phyloP scores from a whole-genome alignment of 2,113 vertebrate species.

The Carlito syrichta region DNA sequence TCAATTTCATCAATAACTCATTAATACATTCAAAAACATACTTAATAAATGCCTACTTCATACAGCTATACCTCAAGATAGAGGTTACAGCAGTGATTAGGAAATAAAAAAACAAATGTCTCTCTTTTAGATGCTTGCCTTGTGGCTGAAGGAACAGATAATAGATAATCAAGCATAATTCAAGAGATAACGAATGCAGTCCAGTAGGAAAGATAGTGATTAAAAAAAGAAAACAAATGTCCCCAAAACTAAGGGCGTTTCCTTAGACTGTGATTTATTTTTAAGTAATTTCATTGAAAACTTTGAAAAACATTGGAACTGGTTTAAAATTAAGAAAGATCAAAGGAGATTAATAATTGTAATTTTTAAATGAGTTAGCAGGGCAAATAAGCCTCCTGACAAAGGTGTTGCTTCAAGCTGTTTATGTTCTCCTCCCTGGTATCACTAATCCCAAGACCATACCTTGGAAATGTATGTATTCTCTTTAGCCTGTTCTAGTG shows the following conservation, averaged over 20 bases:
- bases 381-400: neutral
- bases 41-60: neutral
- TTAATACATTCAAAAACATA: neutral
- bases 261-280: neutral
- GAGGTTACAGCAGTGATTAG: neutral
- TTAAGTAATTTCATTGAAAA: neutral
- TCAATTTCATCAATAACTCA: neutral
- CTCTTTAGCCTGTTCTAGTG: neutral
- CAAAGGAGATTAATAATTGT: neutral
- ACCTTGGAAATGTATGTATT: neutral
- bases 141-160: neutral
- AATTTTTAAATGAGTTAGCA: neutral
- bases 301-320: neutral
- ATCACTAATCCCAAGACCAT: neutral
- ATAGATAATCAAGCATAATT: neutral
- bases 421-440: neutral
- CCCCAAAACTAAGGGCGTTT: neutral
- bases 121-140: neutral
- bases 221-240: neutral
- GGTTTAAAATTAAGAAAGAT: conserved; percentile 8
- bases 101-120: neutral
- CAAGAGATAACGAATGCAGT: neutral
- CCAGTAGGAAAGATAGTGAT: neutral
- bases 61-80: neutral
- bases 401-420: neutral